Base-by-base conservation (phyloP, 2,888 invertebrate species). In the Stegana nigrithorax region DNA sequence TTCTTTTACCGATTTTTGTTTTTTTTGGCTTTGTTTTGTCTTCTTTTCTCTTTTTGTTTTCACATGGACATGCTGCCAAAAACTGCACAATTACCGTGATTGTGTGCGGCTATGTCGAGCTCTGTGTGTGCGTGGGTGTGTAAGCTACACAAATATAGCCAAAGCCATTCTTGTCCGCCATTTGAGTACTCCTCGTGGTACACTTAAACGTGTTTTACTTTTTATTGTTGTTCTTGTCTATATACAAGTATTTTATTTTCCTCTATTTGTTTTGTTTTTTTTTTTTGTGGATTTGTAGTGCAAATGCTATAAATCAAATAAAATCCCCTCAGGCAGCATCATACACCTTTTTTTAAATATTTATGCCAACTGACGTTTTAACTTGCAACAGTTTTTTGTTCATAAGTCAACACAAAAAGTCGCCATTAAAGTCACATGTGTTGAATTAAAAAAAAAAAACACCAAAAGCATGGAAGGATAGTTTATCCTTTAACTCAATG, bases 21-120 rank as follows among this genome's bases (percentile, higher is more conserved):
- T 60, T 68, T 45, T 42, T 12, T 7, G 8, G 14, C 19, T 50
- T 27, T 27, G 17, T 27, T 17, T 23, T 17, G 26, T 19, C 14
- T 26, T 14, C 26, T 51, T 26, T 5, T 12, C 27, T 36, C 32
- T 26, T n/a, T 25, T 25, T 50, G 23, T 50, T 55, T n/a, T 29
- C 53, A 19, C 25, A n/a, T n/a, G 39, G 17, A 36, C 17, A 55
- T 59, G 63, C 51, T 71, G 72, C 72, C 72, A 72, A 70, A 70
- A 72, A 70, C 63, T 70, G 70, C 65, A 65, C 72, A 72, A 72
- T 72, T 72, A 72, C 72, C 69, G 67, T 72, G 72, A 72, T 72
- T 72, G 72, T 72, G 63, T 68, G 62, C 47, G 19, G 58, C 21
- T 60, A 23, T 47, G 62, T 65, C 39, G 39, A 36, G 69, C 69